These are phyloP conservation scores for Pogonocichla stellata DNA, from an alignment of 2,113 vertebrate genomes.

Conservation along the genomic window DNA sequence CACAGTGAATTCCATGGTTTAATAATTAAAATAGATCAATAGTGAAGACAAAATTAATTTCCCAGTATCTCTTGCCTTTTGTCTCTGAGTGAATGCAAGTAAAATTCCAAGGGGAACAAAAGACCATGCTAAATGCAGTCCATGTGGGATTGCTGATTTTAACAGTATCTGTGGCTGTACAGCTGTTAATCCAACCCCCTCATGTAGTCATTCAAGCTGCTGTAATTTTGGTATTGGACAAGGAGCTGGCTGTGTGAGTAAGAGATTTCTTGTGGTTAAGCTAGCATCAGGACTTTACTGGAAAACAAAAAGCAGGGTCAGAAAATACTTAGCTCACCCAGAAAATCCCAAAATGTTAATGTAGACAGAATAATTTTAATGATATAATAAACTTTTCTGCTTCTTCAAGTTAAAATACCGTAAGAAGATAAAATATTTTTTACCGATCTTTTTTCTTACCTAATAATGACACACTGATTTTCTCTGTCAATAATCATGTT, in stretches of 20 bases:
- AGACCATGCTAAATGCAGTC: background rate
- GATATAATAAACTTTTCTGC: background rate
- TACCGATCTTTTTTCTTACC: slow-evolving; percentile 72
- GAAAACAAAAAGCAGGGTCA: background rate
- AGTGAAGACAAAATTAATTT: background rate
- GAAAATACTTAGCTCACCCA: background rate
- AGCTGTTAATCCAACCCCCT: background rate
- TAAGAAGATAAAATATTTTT: background rate
- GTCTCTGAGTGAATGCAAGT: background rate
- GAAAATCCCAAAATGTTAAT: background rate
- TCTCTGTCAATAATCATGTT: slow-evolving; percentile 99
- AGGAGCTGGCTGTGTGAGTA: background rate
- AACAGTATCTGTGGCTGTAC: background rate
- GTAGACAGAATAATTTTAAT: background rate
- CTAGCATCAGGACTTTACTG: background rate
- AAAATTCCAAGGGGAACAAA: background rate
- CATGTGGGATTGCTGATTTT: background rate
- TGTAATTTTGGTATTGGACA: background rate
- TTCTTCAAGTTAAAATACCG: background rate
- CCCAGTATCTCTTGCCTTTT: background rate
- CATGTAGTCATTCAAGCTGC: background rate
- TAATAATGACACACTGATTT: slow-evolving; percentile 99
- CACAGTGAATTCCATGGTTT: background rate
- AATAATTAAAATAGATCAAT: background rate
- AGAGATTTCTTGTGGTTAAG: background rate